These are phyloP conservation scores for Mimumesa dahlbomi DNA, from an alignment of 2,888 invertebrate genomes.

Conservation along the genomic window DNA sequence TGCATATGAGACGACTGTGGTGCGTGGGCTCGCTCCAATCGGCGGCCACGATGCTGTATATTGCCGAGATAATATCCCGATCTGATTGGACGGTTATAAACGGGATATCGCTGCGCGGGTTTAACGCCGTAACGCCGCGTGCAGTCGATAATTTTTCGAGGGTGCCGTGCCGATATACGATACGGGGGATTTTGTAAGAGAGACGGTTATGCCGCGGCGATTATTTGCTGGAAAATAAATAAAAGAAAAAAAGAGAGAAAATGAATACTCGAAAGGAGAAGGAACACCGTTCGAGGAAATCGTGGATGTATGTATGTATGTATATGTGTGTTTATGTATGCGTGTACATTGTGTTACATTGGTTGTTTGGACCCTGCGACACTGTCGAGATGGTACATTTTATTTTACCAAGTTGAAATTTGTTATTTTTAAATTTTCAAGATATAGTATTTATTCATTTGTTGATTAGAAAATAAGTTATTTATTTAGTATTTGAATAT, in stretches of 20 bases:
- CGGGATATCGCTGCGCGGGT: constrained; percentile 55
- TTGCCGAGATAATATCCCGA: constrained; percentile 73
- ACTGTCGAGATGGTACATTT: too few species aligned
- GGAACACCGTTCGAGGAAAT: constrained; percentile 32
- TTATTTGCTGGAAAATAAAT: constrained; percentile 15
- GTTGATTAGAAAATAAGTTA: too few species aligned
- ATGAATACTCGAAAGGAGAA: constrained; percentile 10
- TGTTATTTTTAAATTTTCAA: too few species aligned
- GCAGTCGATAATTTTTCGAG: constrained; percentile 61
- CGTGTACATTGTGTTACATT: constrained; percentile 34
- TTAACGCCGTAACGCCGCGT: constrained; percentile 56
- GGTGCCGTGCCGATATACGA: constrained; percentile 49
- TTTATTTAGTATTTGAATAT: too few species aligned
- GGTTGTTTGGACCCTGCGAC: too few species aligned
- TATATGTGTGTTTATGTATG: too few species aligned
- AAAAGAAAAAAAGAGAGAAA: neutral
- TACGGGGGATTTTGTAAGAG: constrained; percentile 39
- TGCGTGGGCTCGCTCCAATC: constrained; percentile 72
- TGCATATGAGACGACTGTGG: constrained; percentile 70
- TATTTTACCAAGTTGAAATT: too few species aligned
- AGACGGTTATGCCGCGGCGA: constrained; percentile 12
- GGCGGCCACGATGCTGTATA: constrained; percentile 61
- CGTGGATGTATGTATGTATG: too few species aligned
- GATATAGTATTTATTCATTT: too few species aligned
- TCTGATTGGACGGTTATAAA: constrained; percentile 69